Base-by-base conservation (phyloP, 1,140 invertebrate species). In the Temnothorax curvispinosus region DNA sequence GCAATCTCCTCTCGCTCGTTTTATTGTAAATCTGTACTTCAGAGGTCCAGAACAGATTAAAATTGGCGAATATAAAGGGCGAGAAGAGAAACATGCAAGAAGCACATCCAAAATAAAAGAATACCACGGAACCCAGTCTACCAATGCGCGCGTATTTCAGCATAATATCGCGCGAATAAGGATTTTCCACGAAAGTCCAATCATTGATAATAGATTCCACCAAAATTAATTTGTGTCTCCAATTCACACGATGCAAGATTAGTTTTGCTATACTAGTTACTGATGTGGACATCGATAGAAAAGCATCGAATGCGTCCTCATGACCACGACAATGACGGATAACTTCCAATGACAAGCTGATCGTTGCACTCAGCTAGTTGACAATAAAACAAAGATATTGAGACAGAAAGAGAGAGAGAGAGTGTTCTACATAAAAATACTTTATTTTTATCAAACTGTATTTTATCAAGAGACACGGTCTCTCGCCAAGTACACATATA, bases 351-450 rank as follows among this genome's bases (percentile, higher is more conserved):
- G 74, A 58, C 35, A 86, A 11, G 4, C 27, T 90, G 76, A 7
- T 62, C 15, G 74, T 75, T 44, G 62, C 47, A 75, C 67, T 88
- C n/a, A 86, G 52, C 87, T 91, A 27, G 4, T 75, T 69, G 15
- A 18, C 3, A 7, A 47, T 78, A 13, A 64, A 47, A 60, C 27
- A 18, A 41, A 41, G 38, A 0, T 7, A 38, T 80, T 65, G 0
- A 27, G 27, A 47, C 0, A 47, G 44, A 11, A 0, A 47, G 44
- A 13, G 44, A 47, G 44, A 13, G 44, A 47, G 44, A 47, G 18
- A 15, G 50, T 18, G 21, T 21, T 21, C 21, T 21, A 21, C 21
- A 0, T 13, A 41, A 58, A 41, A 58, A 44, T 41, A 15, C 1
- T 27, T 38, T 3, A 27, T 44, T 76, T 58, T 76, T 7, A 56